Evolutionary conservation across 2,113 vertebrate genomes (phyloP).

Genomic region (Gracilinanus agilis): DNA sequence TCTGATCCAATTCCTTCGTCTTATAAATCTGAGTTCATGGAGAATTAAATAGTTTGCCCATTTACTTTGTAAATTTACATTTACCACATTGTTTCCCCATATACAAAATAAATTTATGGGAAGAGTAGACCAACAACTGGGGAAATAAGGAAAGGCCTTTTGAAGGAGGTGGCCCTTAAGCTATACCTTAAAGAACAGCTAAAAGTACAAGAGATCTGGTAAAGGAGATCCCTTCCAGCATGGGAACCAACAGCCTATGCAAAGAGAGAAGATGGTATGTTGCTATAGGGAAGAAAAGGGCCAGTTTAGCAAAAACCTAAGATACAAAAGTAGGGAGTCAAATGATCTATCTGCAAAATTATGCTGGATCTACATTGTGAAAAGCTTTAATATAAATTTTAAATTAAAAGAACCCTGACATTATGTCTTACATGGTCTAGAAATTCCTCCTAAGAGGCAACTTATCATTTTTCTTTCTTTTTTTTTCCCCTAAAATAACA

Average conservation of each 20-base stretch:
- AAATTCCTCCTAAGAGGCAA: slow-evolving; percentile 20
- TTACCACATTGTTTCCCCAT: not conserved
- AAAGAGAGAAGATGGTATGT: not conserved
- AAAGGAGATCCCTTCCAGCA: not conserved
- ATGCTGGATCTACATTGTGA: not conserved
- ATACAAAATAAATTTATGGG: not conserved
- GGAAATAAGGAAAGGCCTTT: not conserved
- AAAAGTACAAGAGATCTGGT: not conserved
- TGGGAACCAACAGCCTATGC: not conserved
- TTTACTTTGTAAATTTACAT: no score
- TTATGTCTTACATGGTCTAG: slow-evolving; percentile 25
- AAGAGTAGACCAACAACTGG: not conserved
- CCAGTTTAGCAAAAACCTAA: not conserved
- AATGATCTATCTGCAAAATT: not conserved
- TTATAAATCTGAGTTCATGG: no score
- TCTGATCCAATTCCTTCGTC: not conserved
- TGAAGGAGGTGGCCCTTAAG: not conserved
- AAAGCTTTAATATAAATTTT: not conserved
- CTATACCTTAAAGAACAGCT: not conserved
- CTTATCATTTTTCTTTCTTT: slow-evolving; percentile 28
- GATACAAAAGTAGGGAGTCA: not conserved
- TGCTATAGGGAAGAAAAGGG: not conserved
- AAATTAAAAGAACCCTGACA: slow-evolving; percentile 42
- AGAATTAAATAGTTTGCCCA: not conserved
- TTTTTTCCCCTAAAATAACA: slow-evolving; percentile 38